Base-by-base conservation (phyloP, 2,113 vertebrate genomes). In the Thamnaconus septentrionalis region DNA sequence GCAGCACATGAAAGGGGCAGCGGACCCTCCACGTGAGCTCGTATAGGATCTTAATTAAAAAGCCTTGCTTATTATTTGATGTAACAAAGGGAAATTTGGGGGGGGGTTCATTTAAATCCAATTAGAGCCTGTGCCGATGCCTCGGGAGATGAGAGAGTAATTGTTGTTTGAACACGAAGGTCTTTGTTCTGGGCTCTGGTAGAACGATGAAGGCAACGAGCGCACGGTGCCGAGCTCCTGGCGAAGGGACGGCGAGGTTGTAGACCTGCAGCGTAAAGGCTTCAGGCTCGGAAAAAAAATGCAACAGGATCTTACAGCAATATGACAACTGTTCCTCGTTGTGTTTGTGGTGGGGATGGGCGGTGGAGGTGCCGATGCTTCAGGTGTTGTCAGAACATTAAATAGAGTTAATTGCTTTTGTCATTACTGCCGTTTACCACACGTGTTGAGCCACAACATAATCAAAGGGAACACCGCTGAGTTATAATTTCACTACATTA, bases 81-180 rank as follows among this genome's bases (percentile, higher is more conserved):
- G 93, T 94, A 95, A 96, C 94, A 97, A 96, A 96, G 94, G 86
- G 86, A 89, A 91, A 95, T 96, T 94, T 94, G 18, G 18, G 18
- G 18, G 94, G 93, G 92, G 96, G 96, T 96, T 96, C 93, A 96
- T 96, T 97, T 96, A 96, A 97, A 97, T 96, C 93, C 94, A 95
- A 97, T 97, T 97, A 95, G 93, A 31, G 94, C 93, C 93, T 90
- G 80, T 76, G 82, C 89, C 79, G 88, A 87, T 91, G 89, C 88
- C 91, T 91, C 87, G 42, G 88, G 91, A 92, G 89, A 91, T 90
- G 86, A 90, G 88, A 86, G 80, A 86, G 85, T 90, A 91, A 91
- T 91, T 93, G 93, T 88, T 93, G 92, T 98, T 97, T 97, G 94
- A 97, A 96, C 93, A 94, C 82, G 76, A 86, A 79, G 88, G 88